phyloP scores from a whole-genome alignment of 1,140 invertebrate species.

The Heliothis subflexa region DNA sequence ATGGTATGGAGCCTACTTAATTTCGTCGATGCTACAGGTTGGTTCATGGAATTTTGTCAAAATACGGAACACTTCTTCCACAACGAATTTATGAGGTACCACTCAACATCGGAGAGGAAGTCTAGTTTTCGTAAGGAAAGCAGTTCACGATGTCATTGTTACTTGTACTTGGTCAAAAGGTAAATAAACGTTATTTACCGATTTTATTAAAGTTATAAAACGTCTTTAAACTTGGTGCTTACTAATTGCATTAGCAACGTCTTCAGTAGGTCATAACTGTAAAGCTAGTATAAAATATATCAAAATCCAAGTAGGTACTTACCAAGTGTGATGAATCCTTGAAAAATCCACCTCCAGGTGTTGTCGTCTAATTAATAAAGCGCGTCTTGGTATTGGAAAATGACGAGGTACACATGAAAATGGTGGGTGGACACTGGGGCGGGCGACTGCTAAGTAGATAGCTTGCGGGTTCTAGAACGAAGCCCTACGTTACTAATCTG shows the following conservation, averaged over 20 bases:
- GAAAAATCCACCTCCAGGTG: not conserved
- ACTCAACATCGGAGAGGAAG: no score
- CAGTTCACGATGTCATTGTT: no score
- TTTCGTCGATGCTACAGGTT: no score
- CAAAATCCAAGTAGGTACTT: not conserved
- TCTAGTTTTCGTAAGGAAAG: no score
- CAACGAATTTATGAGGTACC: no score
- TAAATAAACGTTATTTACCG: no score
- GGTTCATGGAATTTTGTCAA: no score
- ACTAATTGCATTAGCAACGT: not conserved
- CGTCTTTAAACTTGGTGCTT: not conserved
- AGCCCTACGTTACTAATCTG: conserved; percentile 66
- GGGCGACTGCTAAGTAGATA: conserved; percentile 53
- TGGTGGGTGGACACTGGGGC: conserved; percentile 35
- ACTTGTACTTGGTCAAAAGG: no score
- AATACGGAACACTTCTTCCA: no score
- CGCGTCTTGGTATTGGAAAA: not conserved
- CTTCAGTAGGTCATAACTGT: not conserved
- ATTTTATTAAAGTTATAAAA: no score
- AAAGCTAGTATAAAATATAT: not conserved
- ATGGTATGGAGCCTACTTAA: no score
- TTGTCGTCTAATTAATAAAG: not conserved
- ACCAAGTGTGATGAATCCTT: conserved; percentile 1
- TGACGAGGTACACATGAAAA: conserved; percentile 25
- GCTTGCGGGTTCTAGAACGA: conserved; percentile 57